Evolutionary conservation across 1,140 invertebrate genomes (phyloP).

Genomic region (Zophobas atratus): DNA sequence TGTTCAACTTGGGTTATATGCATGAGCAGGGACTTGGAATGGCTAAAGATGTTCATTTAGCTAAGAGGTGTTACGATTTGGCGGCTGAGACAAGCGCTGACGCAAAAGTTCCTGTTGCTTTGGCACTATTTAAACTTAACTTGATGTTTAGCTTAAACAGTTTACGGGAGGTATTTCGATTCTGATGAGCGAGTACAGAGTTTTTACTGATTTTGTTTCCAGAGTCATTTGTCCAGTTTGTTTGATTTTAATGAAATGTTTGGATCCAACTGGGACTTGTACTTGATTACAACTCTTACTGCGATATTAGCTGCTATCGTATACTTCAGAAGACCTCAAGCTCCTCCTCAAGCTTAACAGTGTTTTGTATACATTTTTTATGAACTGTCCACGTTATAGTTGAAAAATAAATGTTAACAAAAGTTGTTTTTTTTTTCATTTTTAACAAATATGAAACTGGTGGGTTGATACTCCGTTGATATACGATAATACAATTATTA

Average conservation of each 20-base stretch:
- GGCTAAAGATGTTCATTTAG: conserved; percentile 83
- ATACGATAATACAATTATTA: too few species aligned
- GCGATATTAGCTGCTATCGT: conserved; percentile 87
- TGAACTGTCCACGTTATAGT: conserved; percentile 13
- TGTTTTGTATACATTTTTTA: conserved; percentile 25
- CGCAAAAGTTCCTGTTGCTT: conserved; percentile 93
- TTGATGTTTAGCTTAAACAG: conserved; percentile 83
- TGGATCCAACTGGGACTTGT: conserved; percentile 94
- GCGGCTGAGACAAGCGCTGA: conserved; percentile 96
- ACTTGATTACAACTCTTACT: conserved; percentile 87
- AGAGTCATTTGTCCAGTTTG: conserved; percentile 78
- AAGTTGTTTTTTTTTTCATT: too few species aligned
- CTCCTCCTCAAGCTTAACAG: conserved; percentile 60
- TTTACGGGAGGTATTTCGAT: conserved; percentile 76
- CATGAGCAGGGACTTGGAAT: conserved; percentile 97
- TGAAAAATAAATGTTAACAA: conserved; percentile 28
- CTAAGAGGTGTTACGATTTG: conserved; percentile 96
- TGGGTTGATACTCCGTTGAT: too few species aligned
- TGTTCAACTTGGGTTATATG: conserved; percentile 99
- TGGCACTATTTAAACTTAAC: conserved; percentile 93
- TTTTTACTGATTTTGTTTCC: conserved; percentile 61
- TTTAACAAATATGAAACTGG: too few species aligned
- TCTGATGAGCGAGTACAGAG: background rate
- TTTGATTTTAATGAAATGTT: conserved; percentile 80
- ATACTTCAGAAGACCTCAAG: conserved; percentile 81